Base-by-base conservation (phyloP, 2,113 vertebrate genomes). In the Psophia crepitans region DNA sequence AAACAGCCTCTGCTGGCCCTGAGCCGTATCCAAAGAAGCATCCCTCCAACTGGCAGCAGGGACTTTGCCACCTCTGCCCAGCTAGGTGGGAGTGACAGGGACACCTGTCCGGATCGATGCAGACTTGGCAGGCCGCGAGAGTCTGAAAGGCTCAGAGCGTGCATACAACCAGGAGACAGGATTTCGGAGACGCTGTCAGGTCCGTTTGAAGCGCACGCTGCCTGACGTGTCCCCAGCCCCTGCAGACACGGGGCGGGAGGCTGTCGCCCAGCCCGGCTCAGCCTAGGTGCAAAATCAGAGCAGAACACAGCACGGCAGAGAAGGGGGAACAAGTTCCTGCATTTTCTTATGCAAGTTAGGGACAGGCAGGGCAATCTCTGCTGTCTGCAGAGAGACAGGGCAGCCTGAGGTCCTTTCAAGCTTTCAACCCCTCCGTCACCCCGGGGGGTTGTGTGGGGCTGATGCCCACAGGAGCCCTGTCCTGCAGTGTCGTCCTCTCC, bases 21-120 rank as follows among this genome's bases (percentile, higher is more conserved):
- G 14, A 84, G 51, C 53, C 0, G 0, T 24, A 53, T 32, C 63
- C 79, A 86, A 43, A 79, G 88, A 27, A 0, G 0, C 1, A 63
- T 78, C 58, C 75, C 68, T 92, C 65, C 60, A 14, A 5, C 8
- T 26, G 88, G 83, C 83, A 92, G 74, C 64, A 93, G 60, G 7
- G 15, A 32, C 75, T 35, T 8, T 33, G 91, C 53, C 70, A 85
- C 37, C 90, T 65, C 78, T 91, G 95, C 71, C 87, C 33, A 3
- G 53, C 7, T 4, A 33, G 82, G 82, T 22, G 70, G 66, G 7
- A 79, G 57, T 37, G 70, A 89, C 51, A 60, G 85, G 85, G 88
- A 73, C 5, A 32, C 48, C 39, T 17, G 75, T 27, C 26, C 1
- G 0, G 73, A 49, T 89, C 33, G 5, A 57, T 83, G 83, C 58